phyloP scores from a whole-genome alignment of 2,888 invertebrate genomes.

The Eretmocerus hayati region DNA sequence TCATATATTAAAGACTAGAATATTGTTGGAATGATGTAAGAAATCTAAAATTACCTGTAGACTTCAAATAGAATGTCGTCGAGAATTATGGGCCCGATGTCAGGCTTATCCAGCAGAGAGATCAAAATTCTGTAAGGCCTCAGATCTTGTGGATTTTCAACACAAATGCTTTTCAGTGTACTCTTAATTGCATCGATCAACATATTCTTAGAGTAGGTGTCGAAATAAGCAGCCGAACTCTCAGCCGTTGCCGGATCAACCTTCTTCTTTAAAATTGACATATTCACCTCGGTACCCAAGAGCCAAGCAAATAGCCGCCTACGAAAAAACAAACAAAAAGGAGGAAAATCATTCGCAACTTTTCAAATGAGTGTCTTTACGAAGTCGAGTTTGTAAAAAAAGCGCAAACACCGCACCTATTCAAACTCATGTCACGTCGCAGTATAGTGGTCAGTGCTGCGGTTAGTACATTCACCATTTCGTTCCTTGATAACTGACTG shows the following conservation, averaged over 20 bases:
- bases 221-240: slow-evolving; percentile 55
- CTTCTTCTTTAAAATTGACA: slow-evolving; percentile 42
- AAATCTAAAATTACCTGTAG: slow-evolving; percentile 50
- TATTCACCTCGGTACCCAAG: slow-evolving; percentile 63
- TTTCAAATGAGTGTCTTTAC: neutral
- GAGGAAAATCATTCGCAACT: slow-evolving; percentile 1
- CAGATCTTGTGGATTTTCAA: slow-evolving; percentile 57
- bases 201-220: slow-evolving; percentile 61
- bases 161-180: slow-evolving; percentile 52
- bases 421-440: slow-evolving; percentile 82
- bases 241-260: slow-evolving; percentile 36
- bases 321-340: slow-evolving; percentile 1
- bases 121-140: slow-evolving; percentile 73
- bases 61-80: slow-evolving; percentile 73
- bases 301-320: slow-evolving; percentile 80
- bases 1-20: no score
- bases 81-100: slow-evolving; percentile 72
- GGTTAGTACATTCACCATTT: slow-evolving; percentile 66
- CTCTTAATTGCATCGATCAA: slow-evolving; percentile 59
- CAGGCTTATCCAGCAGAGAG: slow-evolving; percentile 78
- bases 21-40: no score
- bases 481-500: slow-evolving; percentile 59
- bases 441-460: slow-evolving; percentile 69
- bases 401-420: slow-evolving; percentile 53
- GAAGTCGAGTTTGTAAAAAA: no score